Conservation (phyloP, 2,797 vertebrate genomes). For the Zalophus californianus region DNA sequence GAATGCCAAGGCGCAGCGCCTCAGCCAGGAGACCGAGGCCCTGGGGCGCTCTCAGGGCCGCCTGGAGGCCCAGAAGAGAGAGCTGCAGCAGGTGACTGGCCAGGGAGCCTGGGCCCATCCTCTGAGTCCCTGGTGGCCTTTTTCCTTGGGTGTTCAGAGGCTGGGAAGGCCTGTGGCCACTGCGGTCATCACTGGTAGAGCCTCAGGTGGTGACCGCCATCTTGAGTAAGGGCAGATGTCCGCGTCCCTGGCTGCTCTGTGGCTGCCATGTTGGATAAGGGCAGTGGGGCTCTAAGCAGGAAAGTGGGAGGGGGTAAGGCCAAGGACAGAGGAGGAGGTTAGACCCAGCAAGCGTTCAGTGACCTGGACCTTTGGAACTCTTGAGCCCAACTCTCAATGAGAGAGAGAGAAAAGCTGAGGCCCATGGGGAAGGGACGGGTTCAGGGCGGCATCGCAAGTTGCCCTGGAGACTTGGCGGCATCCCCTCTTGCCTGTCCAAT, state of each 20-base stretch:
- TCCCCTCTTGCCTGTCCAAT: neutral
- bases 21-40: constrained; percentile 84
- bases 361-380: neutral
- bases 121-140: no score
- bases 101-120: neutral
- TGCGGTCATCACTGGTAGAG: rapidly evolving
- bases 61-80: constrained; percentile 93
- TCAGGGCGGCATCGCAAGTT: neutral
- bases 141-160: neutral
- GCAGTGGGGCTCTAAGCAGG: neutral
- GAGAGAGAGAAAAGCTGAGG: neutral
- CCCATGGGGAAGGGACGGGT: neutral
- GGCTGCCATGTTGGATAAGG: neutral
- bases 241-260: neutral
- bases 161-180: neutral
- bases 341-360: neutral
- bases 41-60: constrained; percentile 89
- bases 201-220: rapidly evolving
- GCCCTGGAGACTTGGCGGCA: neutral
- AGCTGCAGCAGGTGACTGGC: constrained; percentile 93
- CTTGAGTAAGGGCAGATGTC: neutral
- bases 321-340: no score
- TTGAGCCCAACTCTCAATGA: neutral
- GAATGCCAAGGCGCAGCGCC: constrained; percentile 89
- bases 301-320: neutral